Base-by-base conservation (phyloP, 2,113 vertebrate genomes). In the Chlamydotis undulata region DNA sequence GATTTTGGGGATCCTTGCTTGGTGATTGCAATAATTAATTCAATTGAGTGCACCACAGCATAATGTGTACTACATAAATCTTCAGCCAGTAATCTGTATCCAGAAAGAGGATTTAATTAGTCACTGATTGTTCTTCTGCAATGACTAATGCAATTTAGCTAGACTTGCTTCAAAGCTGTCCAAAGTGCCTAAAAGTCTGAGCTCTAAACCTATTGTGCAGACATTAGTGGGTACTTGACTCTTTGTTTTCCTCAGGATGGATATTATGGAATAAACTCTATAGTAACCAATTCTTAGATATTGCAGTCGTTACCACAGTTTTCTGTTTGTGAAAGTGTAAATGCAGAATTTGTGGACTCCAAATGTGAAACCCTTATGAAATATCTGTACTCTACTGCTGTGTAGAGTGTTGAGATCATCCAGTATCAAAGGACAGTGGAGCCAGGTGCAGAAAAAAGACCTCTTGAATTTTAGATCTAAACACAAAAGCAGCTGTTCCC, bases 71-170 rank as follows among this genome's bases (percentile, higher is more conserved):
- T 90, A 49, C 81, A 50, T 87, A 79, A 89, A 91, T 93, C 80
- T 94, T 92, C 65, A 93, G 31, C 37, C 63, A 79, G 55, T 90
- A 73, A 82, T 93, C 70, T 87, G 31, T 76, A 75, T 82, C 69
- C 92, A 94, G 92, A 93, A 84, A 90, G 89, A 84, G 45, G 77
- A 94, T 92, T 95, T 93, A 95, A 84, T 96, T 95, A 79, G 65
- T 82, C 69, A 24, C 61, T 79, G 86, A 71, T 92, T 87, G 83
- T 47, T 73, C 69, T 91, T 93, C 56, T 50, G 33, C 90, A 92
- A 24, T 83, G 96, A 28, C 80, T 92, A 82, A 87, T 61, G 50
- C 61, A 90, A 21, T 92, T 92, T 92, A 88, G 53, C 61, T 76
- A 41, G 39, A 61, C 61, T 87, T 61, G 41, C 78, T 96, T 75